A percentile compares a stretch with the other conserved stretches of the same genome.
Evolutionary conservation across 2,113 vertebrate species (phyloP).

Genomic region (Mola mola): DNA sequence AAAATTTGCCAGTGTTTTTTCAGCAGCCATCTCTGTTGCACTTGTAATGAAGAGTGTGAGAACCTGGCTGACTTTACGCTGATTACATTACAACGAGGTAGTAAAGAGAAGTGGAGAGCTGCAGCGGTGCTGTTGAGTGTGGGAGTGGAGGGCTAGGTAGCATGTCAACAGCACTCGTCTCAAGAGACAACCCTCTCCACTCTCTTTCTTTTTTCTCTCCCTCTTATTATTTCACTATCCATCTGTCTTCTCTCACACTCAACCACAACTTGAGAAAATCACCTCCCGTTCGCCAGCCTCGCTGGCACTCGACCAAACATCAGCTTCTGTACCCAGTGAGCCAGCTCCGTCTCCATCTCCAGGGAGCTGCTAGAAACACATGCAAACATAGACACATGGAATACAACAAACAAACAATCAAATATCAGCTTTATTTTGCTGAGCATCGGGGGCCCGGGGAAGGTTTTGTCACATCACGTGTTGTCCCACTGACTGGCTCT

Average conservation of each 20-base stretch:
- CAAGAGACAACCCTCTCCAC: conserved; percentile 64
- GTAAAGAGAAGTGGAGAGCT: conserved; percentile 52
- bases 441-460: too few relatives aligned
- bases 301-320: conserved; percentile 36
- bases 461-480: too few relatives aligned
- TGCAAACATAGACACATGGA: conserved; percentile 17
- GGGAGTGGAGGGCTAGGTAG: conserved; percentile 62
- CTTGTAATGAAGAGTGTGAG: conserved; percentile 38
- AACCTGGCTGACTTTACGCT: conserved; percentile 52
- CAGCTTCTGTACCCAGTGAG: conserved; percentile 19
- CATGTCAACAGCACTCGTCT: conserved; percentile 69
- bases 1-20: too few relatives aligned
- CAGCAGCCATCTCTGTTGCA: conserved; percentile 10
- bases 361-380: too few relatives aligned
- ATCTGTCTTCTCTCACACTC: conserved; percentile 34
- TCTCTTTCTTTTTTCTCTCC: conserved; percentile 11
- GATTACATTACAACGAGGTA: conserved; percentile 50
- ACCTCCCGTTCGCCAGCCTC: conserved; percentile 1
- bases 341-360: too few relatives aligned
- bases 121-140: conserved; percentile 49
- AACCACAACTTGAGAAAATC: conserved; percentile 25
- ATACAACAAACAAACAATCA: neutral
- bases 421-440: conserved; percentile 23
- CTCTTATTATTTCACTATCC: conserved; percentile 4
- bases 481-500: too few relatives aligned